Evolutionary conservation across 1,140 invertebrate species (phyloP), one percentile per base, ranked within the genome.

Genomic region (Drosophila tani): DNA sequence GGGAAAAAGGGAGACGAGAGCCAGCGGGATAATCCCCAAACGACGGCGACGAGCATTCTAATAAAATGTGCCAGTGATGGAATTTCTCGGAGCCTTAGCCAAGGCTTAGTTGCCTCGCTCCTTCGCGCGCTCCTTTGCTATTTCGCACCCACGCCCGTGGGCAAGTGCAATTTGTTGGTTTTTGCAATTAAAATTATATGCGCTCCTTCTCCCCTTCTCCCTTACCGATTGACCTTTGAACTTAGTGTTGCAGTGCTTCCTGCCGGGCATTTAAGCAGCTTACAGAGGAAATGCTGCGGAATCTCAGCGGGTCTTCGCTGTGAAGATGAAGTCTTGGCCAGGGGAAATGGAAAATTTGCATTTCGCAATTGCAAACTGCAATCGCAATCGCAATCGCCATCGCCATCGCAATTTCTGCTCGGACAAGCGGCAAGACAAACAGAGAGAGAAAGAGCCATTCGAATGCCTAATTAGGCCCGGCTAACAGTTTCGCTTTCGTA

Each of bases 401-500:
- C 24, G 55, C 27, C 41, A 21, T 79, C 24, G 55, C 27, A 55
- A 49, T 35, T 63, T 50, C 29, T 62, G 56, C 57, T n/a, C 38
- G 17, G 27, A 60, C 55, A 59, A 46, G 38, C 49, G 15, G 27
- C 38, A 32, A 53, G 27, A 46, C 7, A 35, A 21, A 46, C 56
- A 35, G 32, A 32, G 29, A 32, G 29, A 32, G 27, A 29, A 1
- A 29, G 27, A 38, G 29, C 40, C 24, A 51, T 51, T 55, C 53
- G 75, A 79, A 79, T 75, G 73, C 80, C 45, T 86, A 85, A 86
- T 86, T 83, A 86, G 46, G 65, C 27, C n/a, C 9, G 21, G 62
- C 24, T 68, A 67, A 71, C 58, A 67, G 60, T 41, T 59, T 27
- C 57, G 60, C 9, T 49, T 76, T 49, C 57, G 49, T 67, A 67